These are phyloP conservation scores for Orthonyx spaldingii DNA, from an alignment of 2,113 vertebrate species.

Conservation along the genomic window DNA sequence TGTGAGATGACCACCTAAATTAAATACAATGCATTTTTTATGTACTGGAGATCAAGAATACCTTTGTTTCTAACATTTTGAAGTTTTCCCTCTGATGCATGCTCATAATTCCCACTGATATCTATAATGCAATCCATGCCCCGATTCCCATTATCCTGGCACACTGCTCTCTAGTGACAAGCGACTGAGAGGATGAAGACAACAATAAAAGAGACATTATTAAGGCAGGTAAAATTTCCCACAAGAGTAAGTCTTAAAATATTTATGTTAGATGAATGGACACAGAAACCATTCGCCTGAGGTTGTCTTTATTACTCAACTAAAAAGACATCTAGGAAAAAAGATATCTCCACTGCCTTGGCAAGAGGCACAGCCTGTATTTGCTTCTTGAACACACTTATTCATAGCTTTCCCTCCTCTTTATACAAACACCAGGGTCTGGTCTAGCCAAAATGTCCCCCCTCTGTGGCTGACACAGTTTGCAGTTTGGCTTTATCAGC, in stretches of 20 bases:
- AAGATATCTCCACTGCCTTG: not conserved
- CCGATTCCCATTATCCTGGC: slow-evolving; percentile 1
- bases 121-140: not conserved
- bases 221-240: not conserved
- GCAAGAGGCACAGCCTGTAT: not conserved
- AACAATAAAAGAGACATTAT: not conserved
- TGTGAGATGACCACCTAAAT: not conserved
- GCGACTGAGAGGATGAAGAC: not conserved
- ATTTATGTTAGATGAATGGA: not conserved
- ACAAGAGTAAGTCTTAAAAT: not conserved
- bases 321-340: not conserved
- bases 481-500: not conserved
- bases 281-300: not conserved
- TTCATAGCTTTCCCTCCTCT: not conserved
- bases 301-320: not conserved
- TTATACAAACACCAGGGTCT: not conserved
- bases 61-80: not conserved
- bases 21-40: not conserved
- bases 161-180: not conserved
- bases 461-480: not conserved
- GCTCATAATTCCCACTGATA: slow-evolving; percentile 3
- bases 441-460: not conserved
- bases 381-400: not conserved
- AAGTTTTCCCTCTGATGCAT: not conserved
- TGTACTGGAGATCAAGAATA: not conserved